Conservation (phyloP, 2,888 invertebrate genomes). For the Agrochola lychnidis region DNA sequence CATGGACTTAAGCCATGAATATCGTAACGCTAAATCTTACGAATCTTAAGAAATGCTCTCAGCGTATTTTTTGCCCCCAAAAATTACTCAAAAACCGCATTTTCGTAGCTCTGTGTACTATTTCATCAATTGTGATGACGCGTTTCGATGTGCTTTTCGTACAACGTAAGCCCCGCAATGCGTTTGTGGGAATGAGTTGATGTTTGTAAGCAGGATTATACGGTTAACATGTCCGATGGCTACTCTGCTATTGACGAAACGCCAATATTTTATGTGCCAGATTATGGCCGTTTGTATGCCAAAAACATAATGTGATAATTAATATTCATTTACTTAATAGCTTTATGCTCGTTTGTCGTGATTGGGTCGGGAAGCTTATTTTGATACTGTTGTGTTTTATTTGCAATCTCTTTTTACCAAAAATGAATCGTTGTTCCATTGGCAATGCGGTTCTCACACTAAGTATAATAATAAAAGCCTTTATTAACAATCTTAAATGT, state of each 20-base stretch:
- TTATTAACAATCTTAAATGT: no score
- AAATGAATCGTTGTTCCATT: background rate
- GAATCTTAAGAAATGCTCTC: background rate
- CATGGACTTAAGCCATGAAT: background rate
- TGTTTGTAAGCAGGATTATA: constrained; percentile 80
- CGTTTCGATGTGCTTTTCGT: constrained; percentile 81
- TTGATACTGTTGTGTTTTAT: constrained; percentile 34
- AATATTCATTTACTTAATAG: constrained; percentile 63
- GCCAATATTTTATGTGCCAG: constrained; percentile 71
- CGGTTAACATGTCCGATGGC: constrained; percentile 69
- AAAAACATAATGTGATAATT: constrained; percentile 61
- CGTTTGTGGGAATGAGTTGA: constrained; percentile 77
- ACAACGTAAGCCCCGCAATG: constrained; percentile 78
- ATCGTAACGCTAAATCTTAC: background rate
- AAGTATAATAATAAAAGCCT: no score
- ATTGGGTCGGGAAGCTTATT: constrained; percentile 37
- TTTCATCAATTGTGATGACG: constrained; percentile 82
- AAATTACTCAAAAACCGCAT: background rate
- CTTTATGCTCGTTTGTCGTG: constrained; percentile 42
- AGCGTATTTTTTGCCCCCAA: background rate
- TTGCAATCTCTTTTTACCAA: background rate
- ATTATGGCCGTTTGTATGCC: constrained; percentile 53
- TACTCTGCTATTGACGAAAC: constrained; percentile 69
- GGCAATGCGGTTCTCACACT: background rate
- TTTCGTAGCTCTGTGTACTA: constrained; percentile 71